These are phyloP conservation scores for Phymatocera aterrima DNA, from an alignment of 2,888 invertebrate genomes.

Conservation along the genomic window DNA sequence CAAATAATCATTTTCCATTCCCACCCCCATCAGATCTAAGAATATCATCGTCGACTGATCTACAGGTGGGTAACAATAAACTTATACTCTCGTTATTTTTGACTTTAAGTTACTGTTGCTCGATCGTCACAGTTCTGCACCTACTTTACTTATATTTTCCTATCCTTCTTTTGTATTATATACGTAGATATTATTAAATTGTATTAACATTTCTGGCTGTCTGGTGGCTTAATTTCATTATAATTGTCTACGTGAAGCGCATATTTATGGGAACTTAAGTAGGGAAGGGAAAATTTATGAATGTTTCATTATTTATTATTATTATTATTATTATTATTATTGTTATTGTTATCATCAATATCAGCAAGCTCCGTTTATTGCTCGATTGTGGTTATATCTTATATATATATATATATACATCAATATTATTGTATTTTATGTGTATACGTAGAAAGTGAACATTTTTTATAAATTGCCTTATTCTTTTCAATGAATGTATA, in stretches of 20 bases:
- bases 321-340: neutral
- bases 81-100: no score
- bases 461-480: neutral
- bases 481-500: slow-evolving; percentile 44
- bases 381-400: neutral
- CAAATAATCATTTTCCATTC: slow-evolving; percentile 68
- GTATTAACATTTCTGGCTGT: slow-evolving; percentile 33
- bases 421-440: neutral
- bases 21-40: slow-evolving; percentile 71
- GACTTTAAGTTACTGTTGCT: no score
- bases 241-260: slow-evolving; percentile 15
- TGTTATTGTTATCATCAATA: neutral
- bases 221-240: slow-evolving; percentile 38
- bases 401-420: neutral
- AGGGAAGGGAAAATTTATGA: neutral
- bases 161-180: slow-evolving; percentile 27
- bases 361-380: slow-evolving; percentile 16
- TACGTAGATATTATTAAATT: neutral
- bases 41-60: slow-evolving; percentile 69
- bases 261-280: slow-evolving; percentile 36
- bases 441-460: slow-evolving; percentile 36
- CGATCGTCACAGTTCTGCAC: slow-evolving; percentile 35
- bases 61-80: slow-evolving; percentile 73
- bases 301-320: neutral
- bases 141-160: slow-evolving; percentile 27